These are phyloP conservation scores for Ashinkailepas kermadecensis DNA, from an alignment of 2,888 invertebrate genomes.

Conservation along the genomic window DNA sequence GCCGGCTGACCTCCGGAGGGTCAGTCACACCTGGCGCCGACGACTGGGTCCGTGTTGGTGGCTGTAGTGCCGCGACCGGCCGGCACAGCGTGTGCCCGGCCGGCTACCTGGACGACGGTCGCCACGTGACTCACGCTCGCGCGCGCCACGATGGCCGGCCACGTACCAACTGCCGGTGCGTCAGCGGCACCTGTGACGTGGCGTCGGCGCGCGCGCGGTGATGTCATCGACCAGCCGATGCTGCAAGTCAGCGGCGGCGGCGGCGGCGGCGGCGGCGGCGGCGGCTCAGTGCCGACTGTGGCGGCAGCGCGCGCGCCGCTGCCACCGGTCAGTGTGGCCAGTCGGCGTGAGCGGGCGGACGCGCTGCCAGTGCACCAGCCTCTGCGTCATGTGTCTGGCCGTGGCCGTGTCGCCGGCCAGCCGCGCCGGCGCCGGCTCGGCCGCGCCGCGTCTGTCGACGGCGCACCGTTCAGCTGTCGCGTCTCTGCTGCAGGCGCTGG, in stretches of 20 bases:
- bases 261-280: neutral
- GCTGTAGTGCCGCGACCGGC: too few species aligned
- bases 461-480: neutral
- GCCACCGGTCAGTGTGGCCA: neutral
- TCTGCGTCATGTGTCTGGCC: neutral
- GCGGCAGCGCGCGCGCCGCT: neutral
- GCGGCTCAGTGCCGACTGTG: neutral
- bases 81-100: neutral
- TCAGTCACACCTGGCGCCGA: too few species aligned
- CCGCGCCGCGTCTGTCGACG: neutral
- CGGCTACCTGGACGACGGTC: neutral
- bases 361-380: too few species aligned
- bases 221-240: neutral
- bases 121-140: neutral
- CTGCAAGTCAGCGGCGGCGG: neutral
- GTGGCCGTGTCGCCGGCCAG: neutral
- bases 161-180: too few species aligned
- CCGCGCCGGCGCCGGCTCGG: neutral
- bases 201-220: neutral
- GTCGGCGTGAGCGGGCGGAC: neutral
- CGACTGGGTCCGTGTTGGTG: too few species aligned
- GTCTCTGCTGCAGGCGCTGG: constrained; percentile 6
- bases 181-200: neutral
- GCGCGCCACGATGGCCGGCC: neutral
- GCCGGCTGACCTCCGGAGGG: neutral